Conservation (phyloP, 23 tunicate genomes). For the Diplosoma virens region DNA sequence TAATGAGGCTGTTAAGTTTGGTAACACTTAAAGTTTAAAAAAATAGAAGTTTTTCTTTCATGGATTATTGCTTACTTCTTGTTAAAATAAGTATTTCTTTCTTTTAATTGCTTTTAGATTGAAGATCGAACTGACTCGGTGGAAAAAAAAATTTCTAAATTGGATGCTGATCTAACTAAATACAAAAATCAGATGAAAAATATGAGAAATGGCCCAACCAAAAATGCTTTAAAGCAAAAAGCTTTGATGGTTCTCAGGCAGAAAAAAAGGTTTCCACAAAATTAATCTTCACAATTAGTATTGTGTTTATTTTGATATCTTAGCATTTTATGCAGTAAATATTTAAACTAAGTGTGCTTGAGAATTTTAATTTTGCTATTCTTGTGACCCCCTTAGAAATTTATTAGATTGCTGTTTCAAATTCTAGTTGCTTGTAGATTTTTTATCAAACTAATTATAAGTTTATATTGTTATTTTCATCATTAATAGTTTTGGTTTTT, state of each 20-base stretch:
- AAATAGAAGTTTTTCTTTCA: background rate
- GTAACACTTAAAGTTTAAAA: too few relatives aligned
- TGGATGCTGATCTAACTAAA: slow-evolving; percentile 90
- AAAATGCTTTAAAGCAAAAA: slow-evolving; percentile 81
- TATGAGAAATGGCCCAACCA: slow-evolving; percentile 90
- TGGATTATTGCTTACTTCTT: background rate
- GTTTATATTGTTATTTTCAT: too few relatives aligned
- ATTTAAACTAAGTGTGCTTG: too few relatives aligned
- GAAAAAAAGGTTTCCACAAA: slow-evolving; percentile 52
- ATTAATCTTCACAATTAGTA: background rate
- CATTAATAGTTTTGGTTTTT: too few relatives aligned
- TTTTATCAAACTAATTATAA: too few relatives aligned
- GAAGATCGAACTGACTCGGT: slow-evolving; percentile 89
- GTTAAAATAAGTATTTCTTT: background rate
- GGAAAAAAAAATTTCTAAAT: slow-evolving; percentile 93
- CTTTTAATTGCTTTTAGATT: slow-evolving; percentile 11
- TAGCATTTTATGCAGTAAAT: too few relatives aligned
- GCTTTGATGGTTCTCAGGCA: slow-evolving; percentile 81
- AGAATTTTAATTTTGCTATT: too few relatives aligned
- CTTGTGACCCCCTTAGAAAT: too few relatives aligned
- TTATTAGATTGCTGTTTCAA: too few relatives aligned
- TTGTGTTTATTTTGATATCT: background rate
- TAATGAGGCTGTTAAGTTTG: too few relatives aligned
- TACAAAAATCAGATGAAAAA: slow-evolving; percentile 93
- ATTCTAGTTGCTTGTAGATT: too few relatives aligned